Conservation (phyloP, 2,888 invertebrate species). For the Hyposoter didymator region DNA sequence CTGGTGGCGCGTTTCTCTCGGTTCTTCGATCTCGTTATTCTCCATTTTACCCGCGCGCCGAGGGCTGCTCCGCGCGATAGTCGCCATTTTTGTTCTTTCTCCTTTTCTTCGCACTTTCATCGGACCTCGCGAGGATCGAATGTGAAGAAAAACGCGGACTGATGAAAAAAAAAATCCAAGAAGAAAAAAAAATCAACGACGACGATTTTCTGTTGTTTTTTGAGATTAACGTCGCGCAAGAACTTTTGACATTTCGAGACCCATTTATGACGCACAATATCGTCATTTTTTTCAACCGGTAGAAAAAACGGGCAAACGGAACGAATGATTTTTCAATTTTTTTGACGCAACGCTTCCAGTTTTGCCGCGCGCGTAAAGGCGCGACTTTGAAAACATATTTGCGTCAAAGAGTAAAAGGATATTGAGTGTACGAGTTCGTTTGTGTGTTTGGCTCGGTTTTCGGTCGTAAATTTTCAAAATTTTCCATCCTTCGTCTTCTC, state of each 20-base stretch:
- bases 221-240: not conserved
- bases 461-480: constrained; percentile 54
- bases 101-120: constrained; percentile 5
- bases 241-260: not conserved
- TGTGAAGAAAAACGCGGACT: not conserved
- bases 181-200: not conserved
- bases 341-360: constrained; percentile 34
- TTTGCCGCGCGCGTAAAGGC: no score
- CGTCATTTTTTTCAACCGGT: not conserved
- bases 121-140: not conserved
- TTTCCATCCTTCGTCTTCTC: constrained; percentile 1
- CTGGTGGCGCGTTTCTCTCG: constrained; percentile 40
- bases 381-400: not conserved
- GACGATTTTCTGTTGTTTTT: not conserved
- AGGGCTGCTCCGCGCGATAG: not conserved
- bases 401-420: constrained; percentile 5
- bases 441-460: constrained; percentile 32
- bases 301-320: not conserved
- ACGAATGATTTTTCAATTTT: constrained; percentile 46
- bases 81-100: not conserved
- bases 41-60: not conserved
- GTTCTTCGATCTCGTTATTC: constrained; percentile 30
- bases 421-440: not conserved
- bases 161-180: constrained; percentile 13
- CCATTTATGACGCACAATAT: not conserved